These are phyloP conservation scores for Polyommatus icarus DNA, from an alignment of 2,888 invertebrate species.

Conservation along the genomic window DNA sequence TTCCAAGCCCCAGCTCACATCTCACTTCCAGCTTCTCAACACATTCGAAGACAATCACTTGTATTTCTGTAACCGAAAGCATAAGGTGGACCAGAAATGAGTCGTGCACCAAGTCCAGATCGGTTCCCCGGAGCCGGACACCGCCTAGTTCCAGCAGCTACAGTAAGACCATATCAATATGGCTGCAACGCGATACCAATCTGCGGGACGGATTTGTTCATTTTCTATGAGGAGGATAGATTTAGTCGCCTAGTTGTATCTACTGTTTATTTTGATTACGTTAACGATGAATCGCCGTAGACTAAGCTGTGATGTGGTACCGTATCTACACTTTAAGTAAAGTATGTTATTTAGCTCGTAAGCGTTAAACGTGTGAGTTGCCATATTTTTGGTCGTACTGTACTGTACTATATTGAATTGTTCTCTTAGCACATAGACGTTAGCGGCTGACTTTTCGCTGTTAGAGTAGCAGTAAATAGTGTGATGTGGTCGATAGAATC, in stretches of 20 bases:
- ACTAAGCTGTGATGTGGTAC: background rate
- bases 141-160: slow-evolving; percentile 75
- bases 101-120: slow-evolving; percentile 41
- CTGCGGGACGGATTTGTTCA: background rate
- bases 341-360: slow-evolving; percentile 18
- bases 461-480: slow-evolving; percentile 73
- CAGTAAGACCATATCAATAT: slow-evolving; percentile 44
- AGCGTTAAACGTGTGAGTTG: slow-evolving; percentile 6
- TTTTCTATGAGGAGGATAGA: background rate
- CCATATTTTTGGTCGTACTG: slow-evolving; percentile 30
- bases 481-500: slow-evolving; percentile 71
- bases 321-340: background rate
- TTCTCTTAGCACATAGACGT: slow-evolving; percentile 69
- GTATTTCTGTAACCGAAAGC: slow-evolving; percentile 74
- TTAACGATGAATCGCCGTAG: background rate
- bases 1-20: slow-evolving; percentile 79
- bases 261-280: background rate
- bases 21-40: slow-evolving; percentile 79
- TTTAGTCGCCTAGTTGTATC: background rate
- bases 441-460: slow-evolving; percentile 76
- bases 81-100: slow-evolving; percentile 63
- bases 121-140: slow-evolving; percentile 54
- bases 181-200: background rate
- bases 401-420: slow-evolving; percentile 38
- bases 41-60: slow-evolving; percentile 72